phyloP scores from a whole-genome alignment of 2,797 vertebrate genomes.

The Erpetoichthys calabaricus region DNA sequence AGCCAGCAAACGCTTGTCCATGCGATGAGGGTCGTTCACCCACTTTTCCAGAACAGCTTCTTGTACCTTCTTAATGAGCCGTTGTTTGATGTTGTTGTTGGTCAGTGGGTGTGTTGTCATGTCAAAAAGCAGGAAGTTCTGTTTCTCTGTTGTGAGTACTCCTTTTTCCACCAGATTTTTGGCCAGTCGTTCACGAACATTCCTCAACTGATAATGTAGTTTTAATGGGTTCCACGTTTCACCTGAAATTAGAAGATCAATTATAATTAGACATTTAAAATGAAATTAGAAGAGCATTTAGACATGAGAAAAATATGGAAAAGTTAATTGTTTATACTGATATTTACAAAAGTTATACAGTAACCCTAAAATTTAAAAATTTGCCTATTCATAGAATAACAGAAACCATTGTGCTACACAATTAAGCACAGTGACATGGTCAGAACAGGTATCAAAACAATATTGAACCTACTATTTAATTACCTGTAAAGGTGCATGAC shows the following conservation, averaged over 20 bases:
- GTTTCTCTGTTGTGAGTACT: constrained; percentile 88
- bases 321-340: too few species aligned
- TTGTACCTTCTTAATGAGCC: constrained; percentile 89
- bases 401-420: too few species aligned
- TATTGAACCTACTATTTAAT: too few species aligned
- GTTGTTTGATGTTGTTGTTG: constrained; percentile 89
- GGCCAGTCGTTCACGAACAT: constrained; percentile 81
- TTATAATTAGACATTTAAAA: neutral
- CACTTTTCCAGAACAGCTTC: constrained; percentile 86
- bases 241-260: constrained; percentile 40
- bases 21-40: constrained; percentile 87
- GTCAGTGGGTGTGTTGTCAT: constrained; percentile 94
- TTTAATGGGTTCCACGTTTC: constrained; percentile 94
- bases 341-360: too few species aligned
- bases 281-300: neutral
- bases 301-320: neutral
- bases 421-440: too few species aligned
- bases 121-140: constrained; percentile 93
- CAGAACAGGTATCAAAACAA: too few species aligned
- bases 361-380: too few species aligned
- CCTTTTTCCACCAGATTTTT: constrained; percentile 95
- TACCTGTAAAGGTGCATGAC: too few species aligned
- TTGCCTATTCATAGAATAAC: too few species aligned
- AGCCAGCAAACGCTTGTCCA: constrained; percentile 86
- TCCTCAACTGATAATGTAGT: constrained; percentile 87